These are phyloP conservation scores for Brachyistius frenatus DNA, from an alignment of 2,113 vertebrate species.

Conservation along the genomic window DNA sequence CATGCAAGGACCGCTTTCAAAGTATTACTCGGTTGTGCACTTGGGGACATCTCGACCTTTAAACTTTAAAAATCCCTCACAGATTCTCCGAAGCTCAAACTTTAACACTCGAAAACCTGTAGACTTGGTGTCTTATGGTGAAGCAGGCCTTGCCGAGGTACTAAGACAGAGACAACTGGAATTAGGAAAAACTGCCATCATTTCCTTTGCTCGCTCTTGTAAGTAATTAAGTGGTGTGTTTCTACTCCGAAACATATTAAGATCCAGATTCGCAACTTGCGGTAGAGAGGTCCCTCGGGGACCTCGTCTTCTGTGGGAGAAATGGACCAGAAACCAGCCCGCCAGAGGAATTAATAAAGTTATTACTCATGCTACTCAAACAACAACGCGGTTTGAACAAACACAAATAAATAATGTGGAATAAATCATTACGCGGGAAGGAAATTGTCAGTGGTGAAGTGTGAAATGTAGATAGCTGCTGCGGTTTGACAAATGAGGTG, in stretches of 20 bases:
- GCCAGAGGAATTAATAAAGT: slow-evolving; percentile 46
- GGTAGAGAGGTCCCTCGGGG: background rate
- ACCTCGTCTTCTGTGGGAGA: slow-evolving; percentile 13
- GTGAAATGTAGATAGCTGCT: slow-evolving; percentile 13
- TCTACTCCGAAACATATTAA: slow-evolving; percentile 7
- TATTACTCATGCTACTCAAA: slow-evolving; percentile 39
- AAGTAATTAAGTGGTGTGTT: background rate
- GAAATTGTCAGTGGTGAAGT: slow-evolving; percentile 6
- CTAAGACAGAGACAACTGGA: too few relatives aligned
- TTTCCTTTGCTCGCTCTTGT: background rate
- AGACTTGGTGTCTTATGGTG: too few relatives aligned
- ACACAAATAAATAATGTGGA: slow-evolving; percentile 29
- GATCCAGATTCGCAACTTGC: background rate
- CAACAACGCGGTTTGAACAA: slow-evolving; percentile 20
- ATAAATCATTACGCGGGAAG: slow-evolving; percentile 22
- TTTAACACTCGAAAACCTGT: too few relatives aligned
- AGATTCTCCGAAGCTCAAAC: too few relatives aligned
- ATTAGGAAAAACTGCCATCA: background rate
- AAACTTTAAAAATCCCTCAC: too few relatives aligned
- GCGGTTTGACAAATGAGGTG: slow-evolving; percentile 34
- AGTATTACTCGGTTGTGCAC: too few relatives aligned
- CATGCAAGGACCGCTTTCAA: too few relatives aligned
- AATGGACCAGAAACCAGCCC: slow-evolving; percentile 47
- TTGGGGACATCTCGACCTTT: too few relatives aligned
- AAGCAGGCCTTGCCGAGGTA: too few relatives aligned